phyloP scores from a whole-genome alignment of 2,888 invertebrate genomes.

The Lottia scabra region DNA sequence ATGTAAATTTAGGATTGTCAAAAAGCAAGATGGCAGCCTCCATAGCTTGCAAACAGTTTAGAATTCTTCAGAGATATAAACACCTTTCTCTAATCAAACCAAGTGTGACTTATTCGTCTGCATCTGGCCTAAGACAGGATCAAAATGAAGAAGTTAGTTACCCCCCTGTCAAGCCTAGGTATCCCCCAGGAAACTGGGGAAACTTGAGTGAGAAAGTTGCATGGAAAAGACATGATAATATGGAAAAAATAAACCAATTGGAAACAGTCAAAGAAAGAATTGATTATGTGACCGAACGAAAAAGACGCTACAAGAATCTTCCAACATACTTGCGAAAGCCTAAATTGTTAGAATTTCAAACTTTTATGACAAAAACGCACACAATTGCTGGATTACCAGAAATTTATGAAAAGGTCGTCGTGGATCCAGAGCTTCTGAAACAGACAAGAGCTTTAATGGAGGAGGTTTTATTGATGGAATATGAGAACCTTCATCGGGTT shows the following conservation, averaged over 20 bases:
- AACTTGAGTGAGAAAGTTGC: conserved; percentile 45
- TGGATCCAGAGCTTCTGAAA: conserved; percentile 48
- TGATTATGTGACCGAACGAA: conserved; percentile 32
- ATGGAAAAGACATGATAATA: conserved; percentile 54
- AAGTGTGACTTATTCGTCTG: neutral
- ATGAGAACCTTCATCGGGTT: conserved; percentile 11
- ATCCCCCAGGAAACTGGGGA: conserved; percentile 61
- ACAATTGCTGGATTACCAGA: conserved; percentile 76
- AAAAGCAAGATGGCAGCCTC: conserved; percentile 21
- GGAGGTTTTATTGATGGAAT: conserved; percentile 74
- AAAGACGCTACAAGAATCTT: conserved; percentile 11
- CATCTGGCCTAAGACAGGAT: neutral
- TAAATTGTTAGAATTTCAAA: conserved; percentile 75
- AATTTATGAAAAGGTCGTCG: conserved; percentile 71
- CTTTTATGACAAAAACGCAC: conserved; percentile 84
- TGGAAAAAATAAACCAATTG: conserved; percentile 35
- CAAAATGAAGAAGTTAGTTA: conserved; percentile 40
- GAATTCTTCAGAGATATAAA: neutral
- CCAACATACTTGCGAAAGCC: conserved; percentile 24
- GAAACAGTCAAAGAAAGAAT: conserved; percentile 43
- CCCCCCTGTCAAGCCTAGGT: conserved; percentile 60
- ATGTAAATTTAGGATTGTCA: neutral
- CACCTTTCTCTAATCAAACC: neutral
- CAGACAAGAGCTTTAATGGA: conserved; percentile 74
- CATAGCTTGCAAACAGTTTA: conserved; percentile 7